Conservation (phyloP, 2,797 vertebrate genomes). For the Acomys russatus region DNA sequence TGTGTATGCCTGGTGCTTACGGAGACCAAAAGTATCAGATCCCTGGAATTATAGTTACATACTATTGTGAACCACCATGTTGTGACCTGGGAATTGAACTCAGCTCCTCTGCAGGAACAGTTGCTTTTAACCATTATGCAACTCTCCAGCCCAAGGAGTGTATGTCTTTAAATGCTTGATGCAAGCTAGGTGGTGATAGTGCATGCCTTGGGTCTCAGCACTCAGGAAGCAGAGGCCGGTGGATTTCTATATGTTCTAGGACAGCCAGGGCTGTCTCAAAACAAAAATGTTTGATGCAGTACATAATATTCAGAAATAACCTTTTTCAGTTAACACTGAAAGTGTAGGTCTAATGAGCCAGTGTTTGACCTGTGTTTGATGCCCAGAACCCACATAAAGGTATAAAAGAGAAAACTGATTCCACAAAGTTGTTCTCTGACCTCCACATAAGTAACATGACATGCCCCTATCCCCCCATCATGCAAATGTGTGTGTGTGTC, state of each 20-base stretch:
- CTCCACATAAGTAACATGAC: neutral
- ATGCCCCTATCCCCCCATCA: neutral
- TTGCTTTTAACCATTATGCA: neutral
- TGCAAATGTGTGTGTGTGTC: neutral
- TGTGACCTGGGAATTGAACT: neutral
- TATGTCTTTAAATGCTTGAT: neutral
- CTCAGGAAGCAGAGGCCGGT: neutral
- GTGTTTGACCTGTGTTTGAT: neutral
- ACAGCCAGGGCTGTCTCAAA: neutral
- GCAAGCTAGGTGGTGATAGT: neutral
- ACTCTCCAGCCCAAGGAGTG: conserved; percentile 22
- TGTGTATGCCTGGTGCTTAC: neutral
- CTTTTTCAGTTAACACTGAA: conserved; percentile 39
- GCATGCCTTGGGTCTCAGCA: neutral
- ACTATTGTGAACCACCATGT: conserved; percentile 30
- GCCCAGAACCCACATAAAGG: neutral
- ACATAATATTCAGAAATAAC: conserved; percentile 12
- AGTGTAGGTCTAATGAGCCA: conserved; percentile 33
- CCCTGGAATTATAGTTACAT: neutral
- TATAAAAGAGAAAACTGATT: neutral
- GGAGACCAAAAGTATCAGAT: neutral
- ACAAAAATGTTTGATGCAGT: neutral
- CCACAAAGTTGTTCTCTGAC: neutral
- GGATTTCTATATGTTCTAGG: neutral
- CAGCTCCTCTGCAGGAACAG: neutral